Evolutionary conservation across 2,797 vertebrate species (phyloP).

Genomic region (Helicolenus hilgendorfi): DNA sequence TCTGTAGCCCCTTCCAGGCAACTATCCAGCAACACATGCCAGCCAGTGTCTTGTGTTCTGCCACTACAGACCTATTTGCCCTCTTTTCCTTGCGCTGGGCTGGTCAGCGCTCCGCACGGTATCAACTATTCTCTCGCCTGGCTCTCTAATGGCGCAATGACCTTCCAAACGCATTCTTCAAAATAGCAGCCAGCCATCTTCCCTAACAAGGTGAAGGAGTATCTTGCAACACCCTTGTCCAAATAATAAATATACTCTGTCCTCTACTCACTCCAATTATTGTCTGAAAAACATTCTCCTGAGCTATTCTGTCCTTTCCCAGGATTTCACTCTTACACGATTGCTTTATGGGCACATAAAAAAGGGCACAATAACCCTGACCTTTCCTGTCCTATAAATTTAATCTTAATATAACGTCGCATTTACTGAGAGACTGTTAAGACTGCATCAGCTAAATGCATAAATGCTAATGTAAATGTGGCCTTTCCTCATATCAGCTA

Average conservation of each 20-base stretch:
- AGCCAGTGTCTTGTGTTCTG: conserved; percentile 63
- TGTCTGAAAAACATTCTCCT: neutral
- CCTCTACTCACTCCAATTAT: neutral
- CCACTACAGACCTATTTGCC: conserved; percentile 50
- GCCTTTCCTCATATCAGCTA: neutral
- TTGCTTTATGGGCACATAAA: neutral
- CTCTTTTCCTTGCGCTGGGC: conserved; percentile 30
- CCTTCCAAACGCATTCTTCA: conserved; percentile 40
- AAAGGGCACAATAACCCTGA: neutral
- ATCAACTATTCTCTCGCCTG: conserved; percentile 32
- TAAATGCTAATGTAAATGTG: neutral
- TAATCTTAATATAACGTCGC: neutral
- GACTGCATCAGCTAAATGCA: neutral
- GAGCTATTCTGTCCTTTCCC: neutral
- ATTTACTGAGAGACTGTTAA: neutral
- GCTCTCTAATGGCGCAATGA: conserved; percentile 20
- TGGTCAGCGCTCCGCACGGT: conserved; percentile 1
- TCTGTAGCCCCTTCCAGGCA: conserved; percentile 65
- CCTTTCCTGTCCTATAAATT: neutral
- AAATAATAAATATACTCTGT: neutral
- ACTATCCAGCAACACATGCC: conserved; percentile 62
- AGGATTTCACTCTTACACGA: neutral
- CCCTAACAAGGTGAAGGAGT: conserved; percentile 3
- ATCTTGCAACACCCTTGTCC: neutral
- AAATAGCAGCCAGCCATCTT: conserved; percentile 16